A percentile compares a stretch with the other conserved stretches of the same genome.
Evolutionary conservation across 2,888 invertebrate species (phyloP).

Genomic region (Clunio marinus): DNA sequence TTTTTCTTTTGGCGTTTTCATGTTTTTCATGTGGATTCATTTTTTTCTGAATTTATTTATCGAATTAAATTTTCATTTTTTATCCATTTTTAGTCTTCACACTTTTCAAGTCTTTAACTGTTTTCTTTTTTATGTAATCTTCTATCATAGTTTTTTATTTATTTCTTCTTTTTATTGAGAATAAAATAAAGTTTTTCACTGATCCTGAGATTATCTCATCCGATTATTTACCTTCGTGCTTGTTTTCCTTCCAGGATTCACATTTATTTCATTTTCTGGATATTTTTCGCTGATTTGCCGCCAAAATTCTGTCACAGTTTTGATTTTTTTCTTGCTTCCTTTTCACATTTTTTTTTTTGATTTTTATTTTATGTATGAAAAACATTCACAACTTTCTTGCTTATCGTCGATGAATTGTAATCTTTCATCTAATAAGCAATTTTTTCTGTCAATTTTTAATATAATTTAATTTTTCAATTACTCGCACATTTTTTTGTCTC

Average conservation of each 20-base stretch:
- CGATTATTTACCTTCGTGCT: not conserved
- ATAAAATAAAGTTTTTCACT: not conserved
- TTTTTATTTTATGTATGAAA: not conserved
- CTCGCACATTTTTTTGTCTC: too few relatives aligned
- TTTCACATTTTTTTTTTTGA: not conserved
- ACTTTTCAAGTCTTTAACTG: constrained; percentile 21
- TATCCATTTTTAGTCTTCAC: not conserved
- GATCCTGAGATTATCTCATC: too few relatives aligned
- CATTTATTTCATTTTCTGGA: not conserved
- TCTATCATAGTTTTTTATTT: too few relatives aligned
- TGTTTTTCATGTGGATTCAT: constrained; percentile 1
- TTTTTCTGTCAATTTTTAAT: too few relatives aligned
- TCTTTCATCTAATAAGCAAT: too few relatives aligned
- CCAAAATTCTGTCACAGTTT: not conserved
- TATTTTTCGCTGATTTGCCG: not conserved
- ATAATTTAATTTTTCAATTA: too few relatives aligned
- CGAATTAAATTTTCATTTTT: too few relatives aligned
- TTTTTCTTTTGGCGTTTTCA: constrained; percentile 15
- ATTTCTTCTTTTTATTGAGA: not conserved
- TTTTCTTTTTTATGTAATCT: too few relatives aligned
- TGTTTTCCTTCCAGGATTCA: not conserved
- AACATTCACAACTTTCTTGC: not conserved
- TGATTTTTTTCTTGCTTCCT: not conserved
- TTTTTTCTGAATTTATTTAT: not conserved
- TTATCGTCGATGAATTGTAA: too few relatives aligned